Evolutionary conservation across 2,888 invertebrate species (phyloP).

Genomic region (Caenorhabditis angaria): DNA sequence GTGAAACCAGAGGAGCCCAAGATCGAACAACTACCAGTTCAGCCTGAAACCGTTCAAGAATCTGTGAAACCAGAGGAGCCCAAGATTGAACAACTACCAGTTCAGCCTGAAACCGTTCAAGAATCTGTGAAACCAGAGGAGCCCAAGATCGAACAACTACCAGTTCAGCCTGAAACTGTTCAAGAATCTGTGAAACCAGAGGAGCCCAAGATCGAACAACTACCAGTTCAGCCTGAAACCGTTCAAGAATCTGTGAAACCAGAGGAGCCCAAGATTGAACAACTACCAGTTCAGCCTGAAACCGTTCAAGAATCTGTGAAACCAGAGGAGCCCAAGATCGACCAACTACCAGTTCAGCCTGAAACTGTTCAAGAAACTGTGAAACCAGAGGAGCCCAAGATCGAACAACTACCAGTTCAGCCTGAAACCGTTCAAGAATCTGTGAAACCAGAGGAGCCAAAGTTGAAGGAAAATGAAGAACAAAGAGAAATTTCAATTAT

Average conservation of each 20-base stretch:
- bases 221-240: background rate
- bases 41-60: background rate
- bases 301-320: slow-evolving; percentile 1
- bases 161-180: slow-evolving; percentile 3
- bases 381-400: slow-evolving; percentile 3
- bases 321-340: slow-evolving; percentile 9
- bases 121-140: slow-evolving; percentile 6
- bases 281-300: slow-evolving; percentile 8
- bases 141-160: slow-evolving; percentile 3
- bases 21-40: slow-evolving; percentile 5
- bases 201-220: background rate
- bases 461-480: slow-evolving; percentile 3
- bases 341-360: slow-evolving; percentile 6
- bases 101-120: slow-evolving; percentile 10
- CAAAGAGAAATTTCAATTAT: background rate
- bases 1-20: background rate
- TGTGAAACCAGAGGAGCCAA: background rate
- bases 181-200: slow-evolving; percentile 8
- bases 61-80: slow-evolving; percentile 9
- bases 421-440: background rate
- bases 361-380: slow-evolving; percentile 4
- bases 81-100: slow-evolving; percentile 4
- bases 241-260: background rate
- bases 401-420: background rate
- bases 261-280: slow-evolving; percentile 5